Conservation (phyloP, 2,888 invertebrate genomes). For the Hypselothyrea guttata region DNA sequence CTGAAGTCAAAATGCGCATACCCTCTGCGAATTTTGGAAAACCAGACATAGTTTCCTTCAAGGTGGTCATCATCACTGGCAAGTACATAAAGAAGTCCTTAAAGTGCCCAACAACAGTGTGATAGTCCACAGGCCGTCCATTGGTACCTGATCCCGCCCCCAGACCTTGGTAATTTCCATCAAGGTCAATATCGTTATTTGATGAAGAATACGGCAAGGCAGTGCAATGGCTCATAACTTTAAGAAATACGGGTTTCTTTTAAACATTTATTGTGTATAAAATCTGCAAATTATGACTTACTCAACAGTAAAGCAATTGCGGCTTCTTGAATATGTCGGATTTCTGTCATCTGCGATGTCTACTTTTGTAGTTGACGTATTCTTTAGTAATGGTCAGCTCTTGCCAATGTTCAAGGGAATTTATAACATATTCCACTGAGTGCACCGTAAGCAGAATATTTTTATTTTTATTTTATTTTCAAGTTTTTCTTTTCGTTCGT, state of each 20-base stretch:
- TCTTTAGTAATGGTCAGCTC: conserved; percentile 48
- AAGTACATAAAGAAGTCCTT: conserved; percentile 81
- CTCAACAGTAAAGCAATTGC: conserved; percentile 53
- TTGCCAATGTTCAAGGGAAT: conserved; percentile 39
- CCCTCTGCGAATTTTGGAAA: conserved; percentile 79
- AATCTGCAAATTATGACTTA: conserved; percentile 32
- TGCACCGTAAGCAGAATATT: conserved; percentile 59
- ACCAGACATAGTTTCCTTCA: conserved; percentile 79
- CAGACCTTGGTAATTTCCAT: conserved; percentile 35
- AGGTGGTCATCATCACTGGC: conserved; percentile 80
- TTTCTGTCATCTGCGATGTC: conserved; percentile 43
- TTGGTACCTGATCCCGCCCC: conserved; percentile 7
- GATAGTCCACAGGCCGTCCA: conserved; percentile 67
- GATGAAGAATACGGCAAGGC: conserved; percentile 42
- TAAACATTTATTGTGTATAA: no score
- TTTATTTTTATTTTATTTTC: no score
- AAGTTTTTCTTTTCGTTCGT: conserved; percentile 29
- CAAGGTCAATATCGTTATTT: conserved; percentile 64
- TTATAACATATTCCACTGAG: conserved; percentile 53
- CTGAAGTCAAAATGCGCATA: conserved; percentile 70
- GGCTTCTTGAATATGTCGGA: conserved; percentile 35
- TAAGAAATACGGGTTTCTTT: not conserved
- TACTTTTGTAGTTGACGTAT: conserved; percentile 12
- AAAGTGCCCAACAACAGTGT: conserved; percentile 75
- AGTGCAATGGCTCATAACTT: conserved; percentile 33